Evolutionary conservation across 1,140 invertebrate genomes (phyloP).

Genomic region (Asobara japonica): DNA sequence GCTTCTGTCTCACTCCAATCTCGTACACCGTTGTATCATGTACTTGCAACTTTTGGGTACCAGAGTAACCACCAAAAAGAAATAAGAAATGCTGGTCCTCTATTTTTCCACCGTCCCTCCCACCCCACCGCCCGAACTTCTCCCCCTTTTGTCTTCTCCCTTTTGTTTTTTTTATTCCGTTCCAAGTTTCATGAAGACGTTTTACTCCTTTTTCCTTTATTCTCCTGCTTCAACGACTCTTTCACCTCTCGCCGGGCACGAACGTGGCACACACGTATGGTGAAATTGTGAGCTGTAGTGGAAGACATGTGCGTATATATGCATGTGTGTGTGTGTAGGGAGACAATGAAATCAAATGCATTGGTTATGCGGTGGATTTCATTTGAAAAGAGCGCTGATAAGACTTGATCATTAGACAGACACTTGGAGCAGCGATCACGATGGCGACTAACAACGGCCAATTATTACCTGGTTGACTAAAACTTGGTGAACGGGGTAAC

Average conservation of each 20-base stretch:
- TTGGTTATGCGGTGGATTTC: background rate
- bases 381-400: background rate
- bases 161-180: background rate
- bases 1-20: background rate
- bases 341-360: background rate
- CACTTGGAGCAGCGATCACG: background rate
- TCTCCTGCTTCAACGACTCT: background rate
- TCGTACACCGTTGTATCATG: constrained; percentile 10
- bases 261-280: background rate
- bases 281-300: too few relatives aligned
- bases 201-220: constrained; percentile 3
- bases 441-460: background rate
- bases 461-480: background rate
- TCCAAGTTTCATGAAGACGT: background rate
- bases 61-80: constrained; percentile 21
- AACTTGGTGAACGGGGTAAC: constrained; percentile 19
- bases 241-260: constrained; percentile 9
- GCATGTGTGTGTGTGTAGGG: background rate
- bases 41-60: constrained; percentile 14
- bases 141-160: background rate
- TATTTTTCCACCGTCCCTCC: background rate
- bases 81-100: constrained; percentile 25
- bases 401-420: background rate
- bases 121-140: background rate
- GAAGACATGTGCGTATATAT: background rate